Base-by-base conservation (phyloP, 1,140 invertebrate genomes). In the Penaeus japonicus region DNA sequence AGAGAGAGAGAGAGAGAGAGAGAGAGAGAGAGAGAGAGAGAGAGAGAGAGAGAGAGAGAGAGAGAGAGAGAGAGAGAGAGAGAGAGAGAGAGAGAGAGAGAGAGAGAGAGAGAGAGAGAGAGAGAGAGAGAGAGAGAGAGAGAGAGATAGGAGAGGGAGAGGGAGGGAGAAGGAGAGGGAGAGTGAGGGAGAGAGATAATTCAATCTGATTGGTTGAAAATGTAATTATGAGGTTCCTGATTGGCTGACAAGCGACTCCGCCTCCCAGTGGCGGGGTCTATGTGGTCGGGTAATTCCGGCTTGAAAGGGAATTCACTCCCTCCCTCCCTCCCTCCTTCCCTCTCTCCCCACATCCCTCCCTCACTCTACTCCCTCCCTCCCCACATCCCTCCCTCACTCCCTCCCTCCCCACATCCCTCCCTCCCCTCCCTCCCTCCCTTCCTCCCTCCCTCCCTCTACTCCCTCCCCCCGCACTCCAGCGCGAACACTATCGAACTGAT, bases 181-280 rank as follows among this genome's bases (percentile, higher is more conserved):
- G 15, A 10, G 4, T 1, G 7, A n/a, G 17, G 39, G 83, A 75
- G 83, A 62, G 57, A 53, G 32, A 55, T 86, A 86, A 86, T 86
- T 86, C 53, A 86, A 86, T 86, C 85, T 80, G 85, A 86, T 86
- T 86, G 85, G 85, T 77, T 86, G 75, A 86, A 86, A 86, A 86
- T 86, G 85, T 86, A 86, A 86, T 86, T 86, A 86, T 86, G 85
- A 86, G 85, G 54, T 86, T 86, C 85, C 85, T 86, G 85, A 86
- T 86, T 86, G 85, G 85, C 75, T 86, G 85, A 86, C 85, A 86
- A 86, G 85, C 85, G 85, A 80, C 85, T 57, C 75, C 54, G n/a
- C 85, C 75, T 53, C 55, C 57, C 53, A 27, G 32, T 32, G 39
- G 39, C 30, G 20, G 54, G 55, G 85, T 86, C 77, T 79, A 65